Evolutionary conservation across 2,113 vertebrate species (phyloP).

Genomic region (Coreoperca whiteheadi): DNA sequence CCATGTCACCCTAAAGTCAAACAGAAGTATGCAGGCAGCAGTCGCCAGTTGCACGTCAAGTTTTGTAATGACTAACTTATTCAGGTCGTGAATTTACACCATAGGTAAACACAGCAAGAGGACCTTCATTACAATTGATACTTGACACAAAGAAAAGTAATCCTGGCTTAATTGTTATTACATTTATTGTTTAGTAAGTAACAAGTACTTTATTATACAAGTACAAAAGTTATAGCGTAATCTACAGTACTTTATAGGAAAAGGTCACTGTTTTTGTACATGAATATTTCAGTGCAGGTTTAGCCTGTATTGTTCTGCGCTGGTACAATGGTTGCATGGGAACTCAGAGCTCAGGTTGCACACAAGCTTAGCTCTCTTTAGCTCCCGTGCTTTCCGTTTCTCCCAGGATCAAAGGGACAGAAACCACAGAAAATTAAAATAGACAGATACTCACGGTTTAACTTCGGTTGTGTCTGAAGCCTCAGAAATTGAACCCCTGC

Average conservation of each 20-base stretch:
- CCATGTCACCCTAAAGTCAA: slow-evolving; percentile 36
- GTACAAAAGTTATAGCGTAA: background rate
- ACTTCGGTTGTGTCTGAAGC: slow-evolving; percentile 47
- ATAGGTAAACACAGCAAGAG: slow-evolving; percentile 24
- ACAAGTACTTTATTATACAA: background rate
- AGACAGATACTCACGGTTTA: slow-evolving; percentile 76
- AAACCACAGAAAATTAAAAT: slow-evolving; percentile 45
- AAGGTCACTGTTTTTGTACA: background rate
- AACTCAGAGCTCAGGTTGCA: slow-evolving; percentile 77
- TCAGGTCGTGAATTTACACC: slow-evolving; percentile 34
- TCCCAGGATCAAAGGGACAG: slow-evolving; percentile 53
- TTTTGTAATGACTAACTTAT: slow-evolving; percentile 49
- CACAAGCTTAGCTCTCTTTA: slow-evolving; percentile 21
- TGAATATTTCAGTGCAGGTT: slow-evolving; percentile 72
- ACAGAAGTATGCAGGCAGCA: slow-evolving; percentile 29
- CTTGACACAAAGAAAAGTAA: background rate
- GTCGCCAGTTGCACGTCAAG: background rate
- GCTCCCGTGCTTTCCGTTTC: slow-evolving; percentile 28
- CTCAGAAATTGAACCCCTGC: slow-evolving; percentile 30
- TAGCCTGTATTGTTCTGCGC: slow-evolving; percentile 61
- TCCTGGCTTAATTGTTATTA: background rate
- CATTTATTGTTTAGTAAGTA: background rate
- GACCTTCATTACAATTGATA: slow-evolving; percentile 11
- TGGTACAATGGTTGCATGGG: slow-evolving; percentile 68
- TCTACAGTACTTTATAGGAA: background rate